Evolutionary conservation across 2,113 vertebrate genomes (phyloP).

Genomic region (Machaerirhynchus nigripectus): DNA sequence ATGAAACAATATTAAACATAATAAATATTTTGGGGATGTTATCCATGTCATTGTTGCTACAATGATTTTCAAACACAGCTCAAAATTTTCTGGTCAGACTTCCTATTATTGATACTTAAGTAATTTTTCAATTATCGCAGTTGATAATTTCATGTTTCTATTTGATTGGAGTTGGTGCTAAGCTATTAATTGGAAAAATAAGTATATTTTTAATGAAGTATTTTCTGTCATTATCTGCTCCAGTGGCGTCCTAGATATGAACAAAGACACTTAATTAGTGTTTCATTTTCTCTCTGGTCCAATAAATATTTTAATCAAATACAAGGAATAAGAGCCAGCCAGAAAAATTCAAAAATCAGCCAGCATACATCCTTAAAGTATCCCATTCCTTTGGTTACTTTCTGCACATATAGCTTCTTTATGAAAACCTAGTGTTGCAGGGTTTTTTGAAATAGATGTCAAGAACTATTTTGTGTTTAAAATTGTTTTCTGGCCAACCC

Average conservation of each 20-base stretch:
- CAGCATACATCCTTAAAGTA: background rate
- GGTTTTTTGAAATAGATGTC: background rate
- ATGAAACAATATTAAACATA: background rate
- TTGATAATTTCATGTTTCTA: background rate
- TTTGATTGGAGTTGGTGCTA: background rate
- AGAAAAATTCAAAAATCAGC: background rate
- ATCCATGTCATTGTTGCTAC: background rate
- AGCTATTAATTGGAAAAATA: background rate
- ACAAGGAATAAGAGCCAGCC: background rate
- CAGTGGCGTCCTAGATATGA: background rate
- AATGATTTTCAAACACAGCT: background rate
- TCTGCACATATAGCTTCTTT: background rate
- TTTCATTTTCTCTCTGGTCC: constrained; percentile 2
- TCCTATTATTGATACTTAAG: background rate
- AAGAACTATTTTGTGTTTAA: background rate
- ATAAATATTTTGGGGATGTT: background rate
- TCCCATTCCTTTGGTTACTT: background rate
- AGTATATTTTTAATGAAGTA: constrained; percentile 16
- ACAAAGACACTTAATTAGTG: constrained; percentile 37
- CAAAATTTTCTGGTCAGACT: background rate
- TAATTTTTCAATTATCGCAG: background rate
- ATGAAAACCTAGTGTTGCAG: background rate
- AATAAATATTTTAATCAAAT: constrained; percentile 19
- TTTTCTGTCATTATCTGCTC: constrained; percentile 46
- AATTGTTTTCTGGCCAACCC: background rate